These are phyloP conservation scores for Drosophila colorata DNA, from an alignment of 2,888 invertebrate genomes.

Conservation along the genomic window DNA sequence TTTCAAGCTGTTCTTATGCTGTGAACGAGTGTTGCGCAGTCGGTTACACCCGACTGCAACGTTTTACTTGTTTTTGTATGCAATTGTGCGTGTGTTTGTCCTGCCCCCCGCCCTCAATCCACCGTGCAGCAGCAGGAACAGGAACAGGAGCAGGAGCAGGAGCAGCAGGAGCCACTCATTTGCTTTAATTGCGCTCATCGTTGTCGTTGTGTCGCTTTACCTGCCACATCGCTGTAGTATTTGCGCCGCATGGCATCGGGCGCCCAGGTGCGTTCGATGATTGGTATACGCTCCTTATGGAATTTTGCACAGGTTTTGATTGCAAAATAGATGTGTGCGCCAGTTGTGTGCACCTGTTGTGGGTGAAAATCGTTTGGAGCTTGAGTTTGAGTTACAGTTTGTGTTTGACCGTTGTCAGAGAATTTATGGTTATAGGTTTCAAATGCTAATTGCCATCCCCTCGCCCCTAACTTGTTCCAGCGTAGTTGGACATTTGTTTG, in stretches of 20 bases:
- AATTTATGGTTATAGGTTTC: conserved; percentile 71
- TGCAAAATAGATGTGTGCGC: conserved; percentile 87
- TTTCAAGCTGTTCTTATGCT: no score
- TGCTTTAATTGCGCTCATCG: conserved; percentile 72
- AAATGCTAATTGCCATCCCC: conserved; percentile 63
- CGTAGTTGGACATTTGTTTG: conserved; percentile 16
- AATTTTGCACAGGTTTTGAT: conserved; percentile 96
- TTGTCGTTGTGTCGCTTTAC: conserved; percentile 85
- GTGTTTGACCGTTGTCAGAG: conserved; percentile 39
- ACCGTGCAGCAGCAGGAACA: conserved; percentile 1
- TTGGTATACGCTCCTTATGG: conserved; percentile 91
- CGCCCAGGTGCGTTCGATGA: conserved; percentile 95
- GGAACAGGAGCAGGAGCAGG: neutral
- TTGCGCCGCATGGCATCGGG: conserved; percentile 89
- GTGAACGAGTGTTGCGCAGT: no score
- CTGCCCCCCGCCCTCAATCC: neutral
- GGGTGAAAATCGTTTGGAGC: conserved; percentile 21
- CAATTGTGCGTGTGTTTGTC: conserved; percentile 17
- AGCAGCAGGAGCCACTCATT: conserved; percentile 36
- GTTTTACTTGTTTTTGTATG: conserved; percentile 38
- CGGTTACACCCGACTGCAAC: neutral
- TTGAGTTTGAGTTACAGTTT: conserved; percentile 25
- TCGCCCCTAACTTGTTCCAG: neutral
- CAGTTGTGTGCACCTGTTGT: conserved; percentile 65
- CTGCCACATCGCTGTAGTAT: conserved; percentile 93